Conservation (phyloP, 2,888 invertebrate genomes). For the Diplazon laetatorius region DNA sequence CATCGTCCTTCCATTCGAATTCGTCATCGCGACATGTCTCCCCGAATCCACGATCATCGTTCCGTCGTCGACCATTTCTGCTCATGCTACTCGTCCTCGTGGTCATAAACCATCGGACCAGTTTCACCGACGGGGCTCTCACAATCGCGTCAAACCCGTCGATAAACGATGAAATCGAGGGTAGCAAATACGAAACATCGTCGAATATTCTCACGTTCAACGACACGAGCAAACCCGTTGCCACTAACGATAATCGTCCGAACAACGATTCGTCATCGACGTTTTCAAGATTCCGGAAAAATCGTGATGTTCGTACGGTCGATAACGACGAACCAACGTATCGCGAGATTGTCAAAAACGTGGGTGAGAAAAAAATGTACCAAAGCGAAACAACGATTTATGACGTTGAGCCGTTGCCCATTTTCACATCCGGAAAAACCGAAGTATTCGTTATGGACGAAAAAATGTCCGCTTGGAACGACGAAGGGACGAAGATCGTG, state of each 20-base stretch:
- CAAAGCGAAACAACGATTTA: constrained; percentile 31
- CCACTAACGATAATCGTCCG: constrained; percentile 1
- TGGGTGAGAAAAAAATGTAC: constrained; percentile 33
- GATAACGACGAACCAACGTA: constrained; percentile 18
- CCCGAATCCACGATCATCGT: constrained; percentile 26
- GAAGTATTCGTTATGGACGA: background rate
- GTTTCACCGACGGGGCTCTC: constrained; percentile 33
- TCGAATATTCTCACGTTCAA: background rate
- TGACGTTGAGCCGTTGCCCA: constrained; percentile 2
- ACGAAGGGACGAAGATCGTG: background rate
- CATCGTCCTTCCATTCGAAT: constrained; percentile 64
- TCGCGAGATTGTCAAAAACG: constrained; percentile 1
- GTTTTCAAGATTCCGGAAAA: background rate
- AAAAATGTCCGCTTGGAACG: background rate
- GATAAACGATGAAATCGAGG: constrained; percentile 11
- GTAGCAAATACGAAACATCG: background rate
- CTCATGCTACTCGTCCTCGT: constrained; percentile 46
- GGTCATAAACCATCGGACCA: constrained; percentile 21
- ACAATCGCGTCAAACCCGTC: constrained; percentile 22
- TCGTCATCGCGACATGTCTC: constrained; percentile 37
- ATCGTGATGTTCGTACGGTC: constrained; percentile 25
- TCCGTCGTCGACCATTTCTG: constrained; percentile 19
- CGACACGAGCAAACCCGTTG: background rate
- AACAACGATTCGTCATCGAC: constrained; percentile 5
- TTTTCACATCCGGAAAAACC: constrained; percentile 14